phyloP scores from a whole-genome alignment of 2,113 vertebrate species.

The Neodon shergylaensis region DNA sequence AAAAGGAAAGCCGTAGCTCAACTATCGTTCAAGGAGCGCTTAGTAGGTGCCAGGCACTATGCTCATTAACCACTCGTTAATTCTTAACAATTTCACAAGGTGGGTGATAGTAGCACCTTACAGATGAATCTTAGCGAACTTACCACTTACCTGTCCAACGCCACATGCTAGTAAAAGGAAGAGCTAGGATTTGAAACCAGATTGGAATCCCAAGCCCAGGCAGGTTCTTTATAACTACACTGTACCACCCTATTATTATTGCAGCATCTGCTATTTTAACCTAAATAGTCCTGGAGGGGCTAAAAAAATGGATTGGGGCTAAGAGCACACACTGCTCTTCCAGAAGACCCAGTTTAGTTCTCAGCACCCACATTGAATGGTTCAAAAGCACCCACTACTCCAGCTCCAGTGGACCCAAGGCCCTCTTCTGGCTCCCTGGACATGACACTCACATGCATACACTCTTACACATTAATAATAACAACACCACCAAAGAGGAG shows the following conservation, averaged over 20 bases:
- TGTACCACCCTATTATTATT: background rate
- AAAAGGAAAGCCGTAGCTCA: background rate
- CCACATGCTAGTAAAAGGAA: background rate
- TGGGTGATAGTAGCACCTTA: background rate
- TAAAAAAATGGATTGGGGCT: background rate
- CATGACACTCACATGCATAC: background rate
- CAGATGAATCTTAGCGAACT: background rate
- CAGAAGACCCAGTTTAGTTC: background rate
- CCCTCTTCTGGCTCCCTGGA: background rate
- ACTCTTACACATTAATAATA: background rate
- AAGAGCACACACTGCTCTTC: background rate
- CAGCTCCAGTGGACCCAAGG: background rate
- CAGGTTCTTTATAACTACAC: background rate
- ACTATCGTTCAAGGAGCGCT: background rate
- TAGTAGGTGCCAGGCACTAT: background rate
- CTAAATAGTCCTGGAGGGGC: background rate
- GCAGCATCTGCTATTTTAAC: background rate
- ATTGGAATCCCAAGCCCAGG: background rate
- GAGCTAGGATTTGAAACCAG: background rate
- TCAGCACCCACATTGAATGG: background rate
- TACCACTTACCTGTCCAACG: background rate
- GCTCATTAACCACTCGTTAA: background rate
- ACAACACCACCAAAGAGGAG: background rate
- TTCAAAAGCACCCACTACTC: background rate
- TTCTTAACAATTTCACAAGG: background rate